Base-by-base conservation (phyloP, 2,888 invertebrate genomes). In the Amphimallon solstitiale region DNA sequence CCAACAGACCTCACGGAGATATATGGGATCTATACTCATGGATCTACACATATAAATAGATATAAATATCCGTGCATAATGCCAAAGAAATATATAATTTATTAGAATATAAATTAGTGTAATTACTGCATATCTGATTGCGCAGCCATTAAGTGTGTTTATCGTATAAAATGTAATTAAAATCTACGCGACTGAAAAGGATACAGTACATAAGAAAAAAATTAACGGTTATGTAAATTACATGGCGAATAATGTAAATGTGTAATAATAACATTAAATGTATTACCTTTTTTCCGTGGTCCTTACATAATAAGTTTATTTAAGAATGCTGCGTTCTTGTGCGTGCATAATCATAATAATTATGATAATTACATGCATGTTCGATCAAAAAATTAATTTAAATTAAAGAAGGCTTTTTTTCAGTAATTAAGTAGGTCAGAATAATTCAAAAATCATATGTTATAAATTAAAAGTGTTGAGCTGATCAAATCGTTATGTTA, bases 71-170 rank as follows among this genome's bases (percentile, higher is more conserved):
- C 23, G 29, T 34, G 14, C 21, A 43, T n/a, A 43, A 43, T 34
- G 7, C 9, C 7, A 43, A 29, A 59, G 38, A 59, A 29, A 29
- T 43, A 29, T 17, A 43, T 59, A 59, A 59, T 59, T 59, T 59
- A 59, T 59, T 59, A 59, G 43, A 59, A 43, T 59, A 43, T 59
- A 59, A 45, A 59, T 59, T 43, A 43, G 56, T 45, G 12, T 59
- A 59, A 59, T 59, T 59, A 43, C 40, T 29, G 43, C 14, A 43
- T 56, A 56, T 56, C 56, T 56, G 56, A 56, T 56, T 56, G 56
- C 40, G 43, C 29, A 43, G 9, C 43, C 43, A 59, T 29, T 59
- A 59, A 59, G n/a, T 34, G 29, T 23, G 43, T 15, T 59, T 59
- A 59, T 59, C 56, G 43, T 29, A 45, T 40, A 59, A 59, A 59